phyloP scores from a whole-genome alignment of 2,113 vertebrate genomes.

The Eidolon helvum region DNA sequence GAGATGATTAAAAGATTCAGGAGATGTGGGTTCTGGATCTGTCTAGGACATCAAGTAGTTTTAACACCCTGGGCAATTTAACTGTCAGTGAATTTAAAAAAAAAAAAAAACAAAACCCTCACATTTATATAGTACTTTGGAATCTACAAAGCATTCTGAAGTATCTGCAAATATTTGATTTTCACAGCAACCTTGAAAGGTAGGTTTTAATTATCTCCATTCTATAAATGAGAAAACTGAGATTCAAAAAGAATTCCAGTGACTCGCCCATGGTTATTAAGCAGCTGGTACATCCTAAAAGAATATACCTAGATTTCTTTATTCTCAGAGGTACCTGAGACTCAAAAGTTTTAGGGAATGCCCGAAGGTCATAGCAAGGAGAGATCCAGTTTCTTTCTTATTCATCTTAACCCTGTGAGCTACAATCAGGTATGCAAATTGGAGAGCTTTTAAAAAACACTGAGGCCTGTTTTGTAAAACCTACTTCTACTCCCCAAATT shows the following conservation, averaged over 20 bases:
- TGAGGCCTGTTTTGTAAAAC: neutral
- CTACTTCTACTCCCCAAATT: neutral
- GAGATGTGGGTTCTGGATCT: neutral
- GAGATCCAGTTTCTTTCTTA: neutral
- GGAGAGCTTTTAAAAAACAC: neutral
- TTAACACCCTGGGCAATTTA: neutral
- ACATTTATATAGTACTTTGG: neutral
- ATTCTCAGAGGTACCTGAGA: neutral
- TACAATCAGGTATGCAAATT: neutral
- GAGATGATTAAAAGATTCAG: constrained; percentile 13
- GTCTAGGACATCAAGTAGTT: neutral
- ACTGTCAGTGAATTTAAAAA: neutral
- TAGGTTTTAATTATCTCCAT: neutral
- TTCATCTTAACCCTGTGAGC: neutral
- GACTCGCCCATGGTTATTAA: neutral
- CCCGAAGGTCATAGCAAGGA: neutral
- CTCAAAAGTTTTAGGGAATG: neutral
- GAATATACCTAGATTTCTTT: neutral
- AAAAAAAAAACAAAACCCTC: neutral
- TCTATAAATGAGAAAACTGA: constrained; percentile 14
- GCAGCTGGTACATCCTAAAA: neutral
- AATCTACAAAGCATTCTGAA: constrained; percentile 28
- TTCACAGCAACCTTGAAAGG: neutral
- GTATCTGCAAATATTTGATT: neutral
- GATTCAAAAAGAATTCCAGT: neutral